Percentiles rank a stretch among this genome's conserved stretches.
These are phyloP conservation scores for Pseudeuparius sepicola DNA, from an alignment of 2,888 invertebrate genomes.

Conservation along the genomic window DNA sequence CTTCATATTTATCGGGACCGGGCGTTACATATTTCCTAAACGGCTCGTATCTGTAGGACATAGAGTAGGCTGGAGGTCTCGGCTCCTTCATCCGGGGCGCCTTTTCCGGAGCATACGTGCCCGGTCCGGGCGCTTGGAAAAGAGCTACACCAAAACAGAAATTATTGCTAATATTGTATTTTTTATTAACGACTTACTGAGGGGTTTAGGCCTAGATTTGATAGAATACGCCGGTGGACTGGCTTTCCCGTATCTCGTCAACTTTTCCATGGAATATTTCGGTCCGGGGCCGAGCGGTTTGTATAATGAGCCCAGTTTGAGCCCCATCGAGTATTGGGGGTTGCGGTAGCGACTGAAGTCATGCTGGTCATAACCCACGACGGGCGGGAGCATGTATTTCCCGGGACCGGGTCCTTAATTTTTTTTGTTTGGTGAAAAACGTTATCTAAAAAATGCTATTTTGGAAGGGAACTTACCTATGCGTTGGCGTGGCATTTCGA, in stretches of 20 bases:
- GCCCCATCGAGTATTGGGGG: slow-evolving; percentile 55
- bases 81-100: slow-evolving; percentile 44
- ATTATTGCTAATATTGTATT: neutral
- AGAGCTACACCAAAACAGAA: slow-evolving; percentile 21
- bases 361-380: slow-evolving; percentile 50
- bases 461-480: too few relatives aligned
- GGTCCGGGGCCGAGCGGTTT: slow-evolving; percentile 38
- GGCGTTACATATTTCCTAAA: slow-evolving; percentile 37
- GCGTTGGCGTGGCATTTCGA: too few relatives aligned
- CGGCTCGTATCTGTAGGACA: slow-evolving; percentile 40
- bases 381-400: slow-evolving; percentile 51
- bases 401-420: slow-evolving; percentile 58
- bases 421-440: too few relatives aligned
- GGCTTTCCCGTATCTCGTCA: slow-evolving; percentile 40
- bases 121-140: slow-evolving; percentile 50
- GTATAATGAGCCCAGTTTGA: slow-evolving; percentile 26
- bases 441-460: too few relatives aligned
- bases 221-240: slow-evolving; percentile 44
- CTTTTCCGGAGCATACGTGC: slow-evolving; percentile 52
- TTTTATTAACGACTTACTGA: slow-evolving; percentile 18
- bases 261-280: slow-evolving; percentile 42
- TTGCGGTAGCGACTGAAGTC: slow-evolving; percentile 51
- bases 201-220: slow-evolving; percentile 31
- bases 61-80: slow-evolving; percentile 49
- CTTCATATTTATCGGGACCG: slow-evolving; percentile 51